phyloP scores from a whole-genome alignment of 2,113 vertebrate species.

The Riparia riparia region DNA sequence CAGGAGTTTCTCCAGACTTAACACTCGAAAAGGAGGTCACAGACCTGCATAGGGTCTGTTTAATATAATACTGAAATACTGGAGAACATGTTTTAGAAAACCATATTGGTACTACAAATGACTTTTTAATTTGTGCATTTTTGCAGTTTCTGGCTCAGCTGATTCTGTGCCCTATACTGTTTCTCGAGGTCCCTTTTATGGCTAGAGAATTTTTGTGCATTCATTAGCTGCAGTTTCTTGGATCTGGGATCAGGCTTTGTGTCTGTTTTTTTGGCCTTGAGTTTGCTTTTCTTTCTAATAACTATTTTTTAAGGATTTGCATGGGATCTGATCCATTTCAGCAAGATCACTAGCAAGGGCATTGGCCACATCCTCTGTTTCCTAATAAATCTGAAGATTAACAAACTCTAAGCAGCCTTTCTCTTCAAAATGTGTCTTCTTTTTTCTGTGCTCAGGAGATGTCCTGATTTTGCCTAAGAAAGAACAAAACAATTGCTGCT shows the following conservation, averaged over 20 bases:
- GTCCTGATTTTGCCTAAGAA: neutral
- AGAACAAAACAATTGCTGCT: neutral
- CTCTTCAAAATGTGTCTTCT: neutral
- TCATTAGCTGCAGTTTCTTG: neutral
- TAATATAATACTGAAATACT: neutral
- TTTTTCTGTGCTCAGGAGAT: neutral
- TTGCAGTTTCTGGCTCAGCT: neutral
- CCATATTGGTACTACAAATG: neutral
- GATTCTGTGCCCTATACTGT: neutral
- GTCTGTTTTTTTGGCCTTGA: neutral
- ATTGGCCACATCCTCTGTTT: neutral
- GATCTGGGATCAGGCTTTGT: neutral
- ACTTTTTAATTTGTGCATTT: neutral
- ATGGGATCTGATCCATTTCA: neutral
- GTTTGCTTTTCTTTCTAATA: neutral
- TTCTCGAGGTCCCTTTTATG: neutral
- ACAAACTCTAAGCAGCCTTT: neutral
- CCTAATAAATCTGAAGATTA: neutral
- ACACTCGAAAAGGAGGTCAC: neutral
- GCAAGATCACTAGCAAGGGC: neutral
- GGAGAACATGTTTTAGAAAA: neutral
- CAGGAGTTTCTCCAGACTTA: neutral
- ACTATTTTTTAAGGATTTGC: neutral
- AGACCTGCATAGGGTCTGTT: neutral
- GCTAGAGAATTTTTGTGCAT: neutral